These are phyloP conservation scores for Zosterops japonicus DNA, from an alignment of 2,113 vertebrate species.

Conservation along the genomic window DNA sequence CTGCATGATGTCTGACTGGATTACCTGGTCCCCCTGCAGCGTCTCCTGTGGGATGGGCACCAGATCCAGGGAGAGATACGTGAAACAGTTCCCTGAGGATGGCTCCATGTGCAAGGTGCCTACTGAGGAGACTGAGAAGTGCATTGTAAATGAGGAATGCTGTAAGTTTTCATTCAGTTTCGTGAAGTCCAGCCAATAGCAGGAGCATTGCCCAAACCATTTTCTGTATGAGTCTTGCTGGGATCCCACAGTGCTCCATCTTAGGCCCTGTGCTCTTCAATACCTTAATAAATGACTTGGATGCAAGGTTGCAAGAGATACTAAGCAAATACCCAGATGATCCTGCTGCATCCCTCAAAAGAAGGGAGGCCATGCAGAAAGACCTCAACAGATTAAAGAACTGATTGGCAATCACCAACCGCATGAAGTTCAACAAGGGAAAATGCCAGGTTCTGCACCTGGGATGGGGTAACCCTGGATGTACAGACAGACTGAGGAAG, in stretches of 20 bases:
- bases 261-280: not conserved
- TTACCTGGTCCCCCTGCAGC: conserved; percentile 96
- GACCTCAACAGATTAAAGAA: not conserved
- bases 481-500: not conserved
- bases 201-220: not conserved
- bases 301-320: not conserved
- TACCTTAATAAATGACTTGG: not conserved
- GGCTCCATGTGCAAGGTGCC: conserved; percentile 91
- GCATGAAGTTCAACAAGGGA: fast-evolving
- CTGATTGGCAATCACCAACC: not conserved
- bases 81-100: conserved; percentile 95
- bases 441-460: not conserved
- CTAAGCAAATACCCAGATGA: not conserved
- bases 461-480: not conserved
- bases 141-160: conserved; percentile 93
- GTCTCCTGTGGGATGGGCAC: conserved; percentile 88
- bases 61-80: conserved; percentile 91
- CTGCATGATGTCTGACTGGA: conserved; percentile 99
- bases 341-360: not conserved
- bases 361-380: not conserved
- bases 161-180: conserved; percentile 76
- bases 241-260: not conserved
- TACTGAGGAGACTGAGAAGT: conserved; percentile 92
- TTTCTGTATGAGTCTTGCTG: not conserved
- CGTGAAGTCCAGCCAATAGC: not conserved